Evolutionary conservation across 2,113 vertebrate genomes (phyloP).

Genomic region (Psammodynastes pulverulentus): DNA sequence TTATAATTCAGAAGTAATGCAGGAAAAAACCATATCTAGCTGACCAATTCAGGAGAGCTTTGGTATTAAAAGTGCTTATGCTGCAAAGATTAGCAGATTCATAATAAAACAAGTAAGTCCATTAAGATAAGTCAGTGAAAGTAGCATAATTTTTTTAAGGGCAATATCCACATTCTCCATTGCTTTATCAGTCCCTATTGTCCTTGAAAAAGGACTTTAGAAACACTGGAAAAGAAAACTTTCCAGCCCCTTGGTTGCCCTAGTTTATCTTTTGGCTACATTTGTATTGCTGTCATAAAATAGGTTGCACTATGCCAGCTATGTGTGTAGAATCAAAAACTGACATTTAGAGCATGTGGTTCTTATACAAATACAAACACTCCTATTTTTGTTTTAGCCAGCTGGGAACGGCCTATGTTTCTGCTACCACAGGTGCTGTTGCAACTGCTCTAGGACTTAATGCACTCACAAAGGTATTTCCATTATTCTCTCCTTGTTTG

Average conservation of each 20-base stretch:
- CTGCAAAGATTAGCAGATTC: not conserved
- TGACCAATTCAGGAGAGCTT: not conserved
- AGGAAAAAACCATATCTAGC: not conserved
- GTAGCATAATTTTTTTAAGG: not conserved
- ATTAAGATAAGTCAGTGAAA: not conserved
- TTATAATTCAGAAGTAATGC: not conserved
- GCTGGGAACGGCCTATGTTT: constrained; percentile 93
- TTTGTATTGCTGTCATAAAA: not conserved
- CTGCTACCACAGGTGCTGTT: constrained; percentile 93
- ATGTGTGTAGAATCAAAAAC: not conserved
- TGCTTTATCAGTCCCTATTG: not conserved
- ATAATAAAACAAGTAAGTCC: not conserved
- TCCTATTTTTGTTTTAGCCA: constrained; percentile 79
- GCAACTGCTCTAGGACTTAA: constrained; percentile 96
- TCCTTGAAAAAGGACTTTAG: not conserved
- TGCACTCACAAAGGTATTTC: constrained; percentile 88
- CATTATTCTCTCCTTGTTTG: not conserved
- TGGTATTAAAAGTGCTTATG: not conserved
- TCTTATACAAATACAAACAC: constrained; percentile 21
- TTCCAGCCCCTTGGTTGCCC: not conserved
- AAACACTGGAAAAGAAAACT: not conserved
- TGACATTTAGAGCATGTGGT: not conserved
- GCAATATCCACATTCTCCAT: not conserved
- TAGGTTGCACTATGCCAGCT: not conserved
- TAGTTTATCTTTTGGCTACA: not conserved